Evolutionary conservation across 2,797 vertebrate species (phyloP), one percentile per base, ranked within the genome.

Genomic region (Neopelma chrysocephalum): DNA sequence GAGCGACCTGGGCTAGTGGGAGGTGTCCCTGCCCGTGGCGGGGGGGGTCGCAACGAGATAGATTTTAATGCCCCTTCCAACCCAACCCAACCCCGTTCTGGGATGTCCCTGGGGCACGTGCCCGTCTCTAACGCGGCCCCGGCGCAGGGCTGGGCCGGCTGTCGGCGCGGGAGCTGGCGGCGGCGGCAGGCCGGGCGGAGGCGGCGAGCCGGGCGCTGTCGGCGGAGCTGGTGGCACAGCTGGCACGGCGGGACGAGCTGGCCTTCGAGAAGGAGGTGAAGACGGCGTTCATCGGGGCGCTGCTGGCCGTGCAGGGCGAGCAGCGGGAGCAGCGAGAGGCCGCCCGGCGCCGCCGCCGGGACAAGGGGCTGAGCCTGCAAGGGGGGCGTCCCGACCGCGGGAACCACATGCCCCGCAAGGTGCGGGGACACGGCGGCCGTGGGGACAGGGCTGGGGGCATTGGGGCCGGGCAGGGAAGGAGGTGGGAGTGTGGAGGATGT

Each of bases 241-340:
- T 96, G 91, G 95, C 90, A 0, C 95, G 90, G 23, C 27, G 95
- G 64, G 95, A 94, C 26, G 95, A 96, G 93, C 85, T 96, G 88
- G 93, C 93, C 0, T 96, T 96, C 18, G 93, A 96, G 88, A 96
- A 96, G 85, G 95, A 94, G 93, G 95, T 96, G 95, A 96, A 96
- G 93, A 94, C 95, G 15, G 93, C 95, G 6, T 96, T 96, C 85
- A 96, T 96, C 47, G 94, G 94, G 50, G 94, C 94, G 3, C 93
- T 96, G 88, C 94, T 96, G 90, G 94, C 94, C 1, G 94, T 96
- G 90, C 94, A 94, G 64, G 94, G 94, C 5, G 94, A 94, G 87
- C 94, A 94, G 78, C 54, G 94, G 0, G 94, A 95, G 91, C 94
- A 93, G 82, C 50, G 94, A 1, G 92, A 94, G 53, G 94, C 94